Evolutionary conservation across 1,140 invertebrate species (phyloP).

Genomic region (Philopotamus ludificatus): DNA sequence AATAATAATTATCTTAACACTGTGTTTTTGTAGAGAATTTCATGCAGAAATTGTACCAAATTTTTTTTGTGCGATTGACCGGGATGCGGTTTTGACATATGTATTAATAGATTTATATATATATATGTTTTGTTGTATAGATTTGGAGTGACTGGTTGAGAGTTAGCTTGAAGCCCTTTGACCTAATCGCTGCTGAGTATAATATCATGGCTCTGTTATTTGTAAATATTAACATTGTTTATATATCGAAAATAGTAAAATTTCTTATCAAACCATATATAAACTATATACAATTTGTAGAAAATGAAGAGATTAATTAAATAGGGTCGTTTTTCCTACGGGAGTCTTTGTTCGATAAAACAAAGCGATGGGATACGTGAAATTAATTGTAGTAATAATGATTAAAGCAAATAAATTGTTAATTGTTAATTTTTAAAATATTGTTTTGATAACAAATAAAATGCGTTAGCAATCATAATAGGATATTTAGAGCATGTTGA

Average conservation of each 20-base stretch:
- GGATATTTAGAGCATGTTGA: conserved; percentile 32
- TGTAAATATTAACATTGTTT: conserved; percentile 39
- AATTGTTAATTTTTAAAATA: conserved; percentile 32
- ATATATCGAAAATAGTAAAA: conserved; percentile 39
- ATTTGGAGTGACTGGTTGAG: conserved; percentile 25
- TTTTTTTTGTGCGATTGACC: too few species aligned
- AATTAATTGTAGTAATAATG: conserved; percentile 37
- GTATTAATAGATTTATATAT: conserved; percentile 40
- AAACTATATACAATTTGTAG: conserved; percentile 39
- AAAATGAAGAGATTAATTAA: conserved; percentile 37
- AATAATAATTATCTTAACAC: too few species aligned
- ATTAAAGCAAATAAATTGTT: conserved; percentile 30
- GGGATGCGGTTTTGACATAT: too few species aligned
- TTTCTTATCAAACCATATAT: conserved; percentile 41
- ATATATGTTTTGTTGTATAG: conserved; percentile 10
- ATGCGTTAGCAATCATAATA: conserved; percentile 36
- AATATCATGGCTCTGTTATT: conserved; percentile 28
- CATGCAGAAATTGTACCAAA: too few species aligned
- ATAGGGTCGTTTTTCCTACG: conserved; percentile 31
- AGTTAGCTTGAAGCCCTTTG: conserved; percentile 25
- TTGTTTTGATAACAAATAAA: conserved; percentile 34
- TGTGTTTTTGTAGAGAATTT: too few species aligned
- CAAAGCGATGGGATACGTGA: conserved; percentile 23
- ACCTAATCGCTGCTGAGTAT: conserved; percentile 23
- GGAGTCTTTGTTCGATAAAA: conserved; percentile 17